phyloP scores from a whole-genome alignment of 1,140 invertebrate genomes.

The Anastrepha obliqua region DNA sequence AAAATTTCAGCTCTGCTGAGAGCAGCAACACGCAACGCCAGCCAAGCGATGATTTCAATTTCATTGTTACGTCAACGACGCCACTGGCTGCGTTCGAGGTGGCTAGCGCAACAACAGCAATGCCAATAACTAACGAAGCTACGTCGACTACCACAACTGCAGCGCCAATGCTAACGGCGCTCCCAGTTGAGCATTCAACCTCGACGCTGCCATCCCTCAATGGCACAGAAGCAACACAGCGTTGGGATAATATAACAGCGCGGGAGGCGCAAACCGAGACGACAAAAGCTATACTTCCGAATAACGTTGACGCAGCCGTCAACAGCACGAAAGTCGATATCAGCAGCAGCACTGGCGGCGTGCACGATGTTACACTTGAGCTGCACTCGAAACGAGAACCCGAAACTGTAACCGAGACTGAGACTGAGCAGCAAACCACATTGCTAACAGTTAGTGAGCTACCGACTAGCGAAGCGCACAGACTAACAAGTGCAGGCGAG shows the following conservation, averaged over 20 bases:
- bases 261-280: conserved; percentile 59
- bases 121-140: not conserved
- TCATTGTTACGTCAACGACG: conserved; percentile 42
- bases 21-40: conserved; percentile 3
- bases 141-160: not conserved
- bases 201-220: conserved; percentile 50
- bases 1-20: not conserved
- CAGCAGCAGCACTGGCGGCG: conserved; percentile 55
- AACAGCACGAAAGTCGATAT: conserved; percentile 56
- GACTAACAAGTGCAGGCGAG: conserved; percentile 55
- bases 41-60: conserved; percentile 47
- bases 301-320: not conserved
- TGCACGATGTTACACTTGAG: conserved; percentile 48
- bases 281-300: conserved; percentile 8
- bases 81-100: not conserved
- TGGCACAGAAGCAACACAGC: not conserved
- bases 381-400: conserved; percentile 31
- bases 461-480: conserved; percentile 66
- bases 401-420: conserved; percentile 25
- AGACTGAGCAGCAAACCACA: conserved; percentile 56
- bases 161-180: conserved; percentile 12
- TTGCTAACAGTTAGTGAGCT: conserved; percentile 65
- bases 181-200: conserved; percentile 50
- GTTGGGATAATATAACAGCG: conserved; percentile 55
- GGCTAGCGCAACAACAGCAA: conserved; percentile 53